phyloP scores from a whole-genome alignment of 2,113 vertebrate species.

The Eublepharis macularius region DNA sequence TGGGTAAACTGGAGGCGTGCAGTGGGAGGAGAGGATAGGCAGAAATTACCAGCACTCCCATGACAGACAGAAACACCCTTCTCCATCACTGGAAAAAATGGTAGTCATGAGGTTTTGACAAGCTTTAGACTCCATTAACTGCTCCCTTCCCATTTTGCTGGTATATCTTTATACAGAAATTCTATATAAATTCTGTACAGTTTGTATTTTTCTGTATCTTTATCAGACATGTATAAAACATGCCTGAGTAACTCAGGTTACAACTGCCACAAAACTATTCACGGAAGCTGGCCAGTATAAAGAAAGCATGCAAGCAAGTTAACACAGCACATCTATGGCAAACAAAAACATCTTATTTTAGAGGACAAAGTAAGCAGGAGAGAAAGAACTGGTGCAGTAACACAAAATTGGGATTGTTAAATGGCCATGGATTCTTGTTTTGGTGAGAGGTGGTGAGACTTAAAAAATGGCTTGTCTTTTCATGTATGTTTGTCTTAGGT shows the following conservation, averaged over 20 bases:
- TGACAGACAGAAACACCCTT: no score
- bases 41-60: no score
- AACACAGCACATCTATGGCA: slow-evolving; percentile 37
- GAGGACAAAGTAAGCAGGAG: slow-evolving; percentile 45
- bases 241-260: slow-evolving; percentile 49
- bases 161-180: slow-evolving; percentile 44
- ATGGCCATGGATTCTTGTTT: accelerated
- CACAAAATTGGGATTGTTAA: slow-evolving; percentile 1
- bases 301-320: slow-evolving; percentile 67
- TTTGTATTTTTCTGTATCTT: slow-evolving; percentile 63
- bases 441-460: not conserved
- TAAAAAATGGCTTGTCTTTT: not conserved
- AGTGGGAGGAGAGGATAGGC: no score
- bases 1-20: no score
- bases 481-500: not conserved
- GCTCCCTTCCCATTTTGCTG: slow-evolving; percentile 70
- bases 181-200: slow-evolving; percentile 34
- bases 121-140: slow-evolving; percentile 58
- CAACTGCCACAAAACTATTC: slow-evolving; percentile 56
- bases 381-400: slow-evolving; percentile 63
- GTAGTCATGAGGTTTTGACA: slow-evolving; percentile 4
- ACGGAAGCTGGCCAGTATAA: slow-evolving; percentile 55
- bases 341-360: slow-evolving; percentile 34
- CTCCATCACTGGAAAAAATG: not conserved
- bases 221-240: slow-evolving; percentile 52